Evolutionary conservation across 35 echinoderm and acorn worm species (phyloP).

Genomic region (Heliocidaris erythrogramma): DNA sequence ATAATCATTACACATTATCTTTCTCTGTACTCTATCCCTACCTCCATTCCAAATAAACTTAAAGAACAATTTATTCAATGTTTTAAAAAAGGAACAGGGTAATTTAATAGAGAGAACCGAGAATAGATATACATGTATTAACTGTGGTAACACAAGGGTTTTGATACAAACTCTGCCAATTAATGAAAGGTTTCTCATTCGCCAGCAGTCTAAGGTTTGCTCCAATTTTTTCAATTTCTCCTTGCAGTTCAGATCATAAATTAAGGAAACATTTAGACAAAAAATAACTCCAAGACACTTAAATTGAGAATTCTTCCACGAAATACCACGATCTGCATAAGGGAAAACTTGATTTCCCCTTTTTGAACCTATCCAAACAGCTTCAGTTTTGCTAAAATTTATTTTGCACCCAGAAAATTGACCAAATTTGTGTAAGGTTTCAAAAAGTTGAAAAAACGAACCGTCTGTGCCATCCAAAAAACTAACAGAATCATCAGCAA

Average conservation of each 20-base stretch:
- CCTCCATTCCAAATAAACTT: too few relatives aligned
- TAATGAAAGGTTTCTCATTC: slow-evolving; percentile 1
- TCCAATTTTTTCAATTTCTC: slow-evolving; percentile 43
- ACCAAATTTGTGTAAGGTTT: slow-evolving; percentile 47
- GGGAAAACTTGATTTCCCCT: slow-evolving; percentile 1
- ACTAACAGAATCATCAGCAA: slow-evolving; percentile 43
- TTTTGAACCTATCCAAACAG: slow-evolving; percentile 44
- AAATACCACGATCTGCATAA: slow-evolving; percentile 21
- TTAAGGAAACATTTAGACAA: background rate
- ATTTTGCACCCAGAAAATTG: slow-evolving; percentile 24
- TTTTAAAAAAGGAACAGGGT: too few relatives aligned
- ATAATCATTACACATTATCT: background rate
- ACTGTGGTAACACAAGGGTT: background rate
- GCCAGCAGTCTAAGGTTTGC: slow-evolving; percentile 22
- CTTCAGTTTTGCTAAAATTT: slow-evolving; percentile 3
- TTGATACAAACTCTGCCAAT: slow-evolving; percentile 36
- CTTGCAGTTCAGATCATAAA: slow-evolving; percentile 32
- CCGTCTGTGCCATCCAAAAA: slow-evolving; percentile 32
- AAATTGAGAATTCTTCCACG: background rate
- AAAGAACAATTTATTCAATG: too few relatives aligned
- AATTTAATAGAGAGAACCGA: too few relatives aligned
- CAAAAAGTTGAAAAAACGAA: slow-evolving; percentile 48
- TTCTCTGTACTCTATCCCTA: too few relatives aligned
- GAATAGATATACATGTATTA: too few relatives aligned
- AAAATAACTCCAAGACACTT: slow-evolving; percentile 34